A percentile compares a stretch with the other conserved stretches of the same genome.
Evolutionary conservation across 2,888 invertebrate species (phyloP).

Genomic region (Acleris emargana): DNA sequence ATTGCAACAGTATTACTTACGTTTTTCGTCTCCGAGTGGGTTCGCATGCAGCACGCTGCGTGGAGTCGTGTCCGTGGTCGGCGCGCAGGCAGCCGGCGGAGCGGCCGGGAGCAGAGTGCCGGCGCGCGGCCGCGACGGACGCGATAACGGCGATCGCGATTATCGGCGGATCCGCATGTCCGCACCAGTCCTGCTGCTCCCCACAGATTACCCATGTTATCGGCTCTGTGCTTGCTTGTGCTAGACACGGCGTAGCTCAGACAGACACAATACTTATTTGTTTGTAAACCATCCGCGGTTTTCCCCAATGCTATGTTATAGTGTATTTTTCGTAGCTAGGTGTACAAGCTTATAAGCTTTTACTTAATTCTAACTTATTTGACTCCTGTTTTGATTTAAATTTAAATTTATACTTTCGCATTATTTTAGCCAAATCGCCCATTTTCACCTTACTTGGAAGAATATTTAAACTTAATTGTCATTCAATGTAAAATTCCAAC

Average conservation of each 20-base stretch:
- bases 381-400: neutral
- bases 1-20: neutral
- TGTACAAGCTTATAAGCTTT: neutral
- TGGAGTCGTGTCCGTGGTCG: neutral
- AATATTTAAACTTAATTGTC: neutral
- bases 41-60: neutral
- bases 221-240: constrained; percentile 22
- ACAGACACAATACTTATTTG: constrained; percentile 8
- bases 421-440: too few species aligned
- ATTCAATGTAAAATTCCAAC: constrained; percentile 27
- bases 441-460: too few species aligned
- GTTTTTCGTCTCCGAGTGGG: neutral
- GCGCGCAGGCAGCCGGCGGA: constrained; percentile 55
- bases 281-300: constrained; percentile 21
- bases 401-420: neutral
- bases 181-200: constrained; percentile 43
- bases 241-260: constrained; percentile 7
- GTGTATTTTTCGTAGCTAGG: too few species aligned
- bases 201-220: constrained; percentile 42
- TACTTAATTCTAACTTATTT: too few species aligned
- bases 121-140: constrained; percentile 69
- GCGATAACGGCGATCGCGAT: constrained; percentile 77
- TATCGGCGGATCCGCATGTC: constrained; percentile 62
- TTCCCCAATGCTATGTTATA: neutral
- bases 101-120: constrained; percentile 60